Evolutionary conservation across 2,113 vertebrate genomes (phyloP), one percentile per base, ranked within the genome.

Genomic region (Alligator sinensis): DNA sequence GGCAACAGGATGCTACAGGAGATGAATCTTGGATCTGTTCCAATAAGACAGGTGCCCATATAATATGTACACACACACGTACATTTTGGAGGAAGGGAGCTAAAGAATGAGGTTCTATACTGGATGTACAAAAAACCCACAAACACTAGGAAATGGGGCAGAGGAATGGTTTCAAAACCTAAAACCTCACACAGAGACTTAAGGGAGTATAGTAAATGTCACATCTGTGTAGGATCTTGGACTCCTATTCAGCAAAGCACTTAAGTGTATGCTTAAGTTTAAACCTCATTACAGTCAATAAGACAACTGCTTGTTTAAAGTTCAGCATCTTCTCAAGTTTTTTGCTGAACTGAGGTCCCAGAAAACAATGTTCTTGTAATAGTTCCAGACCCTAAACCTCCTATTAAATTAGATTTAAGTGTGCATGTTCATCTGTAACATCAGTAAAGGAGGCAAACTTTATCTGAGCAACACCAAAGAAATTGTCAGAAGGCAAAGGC

Each of bases 11-110:
- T 74, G 47, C 34, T 88, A 84, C 86, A 68, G 54, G 3, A 78
- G 1, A 30, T 4, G 11, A 12, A 38, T 25, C 57, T 75, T 90
- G 66, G 79, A 85, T 57, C 16, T 47, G 21, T 12, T 66, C 54
- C 24, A 72, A 66, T 25, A 58, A 3, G 1, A 27, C 22, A 74
- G 38, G 54, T 95, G 61, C 84, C 74, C 74, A 58, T 74, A 38
- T 24, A n/a, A 54, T 54, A 24, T 27, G 19, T 12, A 27, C 59
- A 62, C 54, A 5, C 24, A 25, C 0, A 1, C 62, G 27, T 60
- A 54, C 0, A 3, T 12, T 0, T 16, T 64, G 62, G 1, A 0
- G 25, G 16, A 11, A 9, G 57, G 58, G 59, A 68, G 11, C 30
- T 24, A 7, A 24, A 38, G 22, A 74, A 24, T 47, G 70, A 74